phyloP scores from a whole-genome alignment of 1,140 invertebrate species.

The Notospermus geniculatus region DNA sequence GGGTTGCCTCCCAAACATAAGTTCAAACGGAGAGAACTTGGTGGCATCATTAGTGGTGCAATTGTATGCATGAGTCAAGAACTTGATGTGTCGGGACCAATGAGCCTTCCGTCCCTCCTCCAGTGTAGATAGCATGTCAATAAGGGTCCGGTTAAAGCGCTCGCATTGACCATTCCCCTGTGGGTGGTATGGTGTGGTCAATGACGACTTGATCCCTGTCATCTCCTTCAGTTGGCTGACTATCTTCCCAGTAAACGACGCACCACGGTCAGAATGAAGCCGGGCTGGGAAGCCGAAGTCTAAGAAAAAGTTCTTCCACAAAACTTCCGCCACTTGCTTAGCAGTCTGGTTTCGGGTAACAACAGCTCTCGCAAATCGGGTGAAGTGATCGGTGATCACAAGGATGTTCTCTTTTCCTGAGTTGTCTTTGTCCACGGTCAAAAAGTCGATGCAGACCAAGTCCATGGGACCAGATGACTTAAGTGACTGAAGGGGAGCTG shows the following conservation, averaged over 20 bases:
- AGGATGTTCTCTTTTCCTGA: constrained; percentile 11
- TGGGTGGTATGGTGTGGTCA: constrained; percentile 7
- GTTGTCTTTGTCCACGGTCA: constrained; percentile 14
- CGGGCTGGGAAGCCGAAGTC: neutral
- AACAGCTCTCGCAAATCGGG: constrained; percentile 4
- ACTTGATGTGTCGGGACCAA: constrained; percentile 15
- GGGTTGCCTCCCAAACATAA: too few species aligned
- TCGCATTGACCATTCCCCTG: too few species aligned
- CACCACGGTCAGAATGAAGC: neutral
- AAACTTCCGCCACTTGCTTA: too few species aligned
- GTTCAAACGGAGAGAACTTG: constrained; percentile 14
- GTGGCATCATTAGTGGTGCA: constrained; percentile 20
- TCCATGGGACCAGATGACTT: constrained; percentile 11
- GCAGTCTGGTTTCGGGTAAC: constrained; percentile 16
- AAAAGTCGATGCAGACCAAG: constrained; percentile 21
- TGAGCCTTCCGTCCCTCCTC: constrained; percentile 9
- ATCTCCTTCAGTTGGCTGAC: neutral
- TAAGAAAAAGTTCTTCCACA: neutral
- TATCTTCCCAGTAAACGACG: neutral
- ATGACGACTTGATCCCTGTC: neutral
- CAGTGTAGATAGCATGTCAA: constrained; percentile 19
- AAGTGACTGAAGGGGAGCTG: neutral
- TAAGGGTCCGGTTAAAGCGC: constrained; percentile 21
- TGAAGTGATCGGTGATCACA: neutral
- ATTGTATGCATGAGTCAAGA: constrained; percentile 22